Conservation (phyloP, 2,113 vertebrate genomes). For the Hippocampus abdominalis region DNA sequence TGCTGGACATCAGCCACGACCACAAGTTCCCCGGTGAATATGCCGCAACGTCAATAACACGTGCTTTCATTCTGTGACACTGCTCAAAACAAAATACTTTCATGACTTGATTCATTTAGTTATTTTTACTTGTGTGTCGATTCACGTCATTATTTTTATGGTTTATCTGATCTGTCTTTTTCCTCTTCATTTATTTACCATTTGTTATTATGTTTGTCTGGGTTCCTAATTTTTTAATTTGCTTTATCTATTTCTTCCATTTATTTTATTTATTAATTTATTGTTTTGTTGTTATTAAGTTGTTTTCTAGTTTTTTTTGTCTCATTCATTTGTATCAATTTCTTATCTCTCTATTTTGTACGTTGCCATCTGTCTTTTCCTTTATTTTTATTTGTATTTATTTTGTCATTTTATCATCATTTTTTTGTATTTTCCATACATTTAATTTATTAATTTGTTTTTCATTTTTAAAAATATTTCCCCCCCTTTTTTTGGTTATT, state of each 20-base stretch:
- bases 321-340: no score
- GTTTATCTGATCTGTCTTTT: neutral
- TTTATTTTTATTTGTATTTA: neutral
- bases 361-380: neutral
- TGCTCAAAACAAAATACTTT: neutral
- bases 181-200: neutral
- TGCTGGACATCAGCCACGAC: constrained; percentile 90
- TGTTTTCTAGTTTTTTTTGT: no score
- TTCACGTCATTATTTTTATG: neutral
- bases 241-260: no score
- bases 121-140: neutral
- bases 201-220: neutral
- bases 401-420: neutral
- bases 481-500: no score
- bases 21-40: constrained; percentile 92
- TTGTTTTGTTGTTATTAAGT: no score
- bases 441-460: no score
- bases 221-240: neutral
- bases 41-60: neutral
- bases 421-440: no score
- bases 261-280: no score
- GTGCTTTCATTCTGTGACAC: neutral
- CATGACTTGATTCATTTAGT: neutral
- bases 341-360: no score
- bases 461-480: no score